Conservation (phyloP, 2,888 invertebrate genomes). For the Sceliomorpha sp. region DNA sequence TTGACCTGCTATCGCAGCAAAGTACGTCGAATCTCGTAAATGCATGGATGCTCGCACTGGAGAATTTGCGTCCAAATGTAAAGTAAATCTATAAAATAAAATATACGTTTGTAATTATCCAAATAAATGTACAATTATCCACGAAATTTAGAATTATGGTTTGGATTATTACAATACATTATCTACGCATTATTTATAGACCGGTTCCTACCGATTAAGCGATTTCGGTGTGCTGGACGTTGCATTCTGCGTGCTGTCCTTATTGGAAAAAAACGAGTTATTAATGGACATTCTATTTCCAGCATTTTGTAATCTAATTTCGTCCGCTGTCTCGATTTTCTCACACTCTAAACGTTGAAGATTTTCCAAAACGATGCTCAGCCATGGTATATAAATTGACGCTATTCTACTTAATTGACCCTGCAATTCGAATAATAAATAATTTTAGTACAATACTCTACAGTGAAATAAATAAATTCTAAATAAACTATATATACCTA, state of each 20-base stretch:
- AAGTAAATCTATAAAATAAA: conserved; percentile 85
- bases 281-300: conserved; percentile 83
- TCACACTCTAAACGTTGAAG: conserved; percentile 85
- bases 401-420: conserved; percentile 92
- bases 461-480: conserved; percentile 1
- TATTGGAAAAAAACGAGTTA: conserved; percentile 83
- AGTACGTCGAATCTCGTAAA: conserved; percentile 88
- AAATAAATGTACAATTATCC: too few species aligned
- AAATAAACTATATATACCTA: too few species aligned
- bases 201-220: conserved; percentile 70
- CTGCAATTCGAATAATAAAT: conserved; percentile 72
- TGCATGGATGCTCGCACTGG: conserved; percentile 87
- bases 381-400: conserved; percentile 94
- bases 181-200: too few species aligned
- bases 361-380: conserved; percentile 93
- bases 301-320: conserved; percentile 76
- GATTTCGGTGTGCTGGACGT: conserved; percentile 69
- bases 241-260: conserved; percentile 77
- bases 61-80: conserved; percentile 87
- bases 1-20: conserved; percentile 87
- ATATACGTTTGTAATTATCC: too few species aligned
- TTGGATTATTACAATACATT: too few species aligned
- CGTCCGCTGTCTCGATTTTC: conserved; percentile 74
- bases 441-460: conserved; percentile 5
- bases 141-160: too few species aligned